Evolutionary conservation across 2,113 vertebrate genomes (phyloP).

Genomic region (Ptychochromis oligacanthus): DNA sequence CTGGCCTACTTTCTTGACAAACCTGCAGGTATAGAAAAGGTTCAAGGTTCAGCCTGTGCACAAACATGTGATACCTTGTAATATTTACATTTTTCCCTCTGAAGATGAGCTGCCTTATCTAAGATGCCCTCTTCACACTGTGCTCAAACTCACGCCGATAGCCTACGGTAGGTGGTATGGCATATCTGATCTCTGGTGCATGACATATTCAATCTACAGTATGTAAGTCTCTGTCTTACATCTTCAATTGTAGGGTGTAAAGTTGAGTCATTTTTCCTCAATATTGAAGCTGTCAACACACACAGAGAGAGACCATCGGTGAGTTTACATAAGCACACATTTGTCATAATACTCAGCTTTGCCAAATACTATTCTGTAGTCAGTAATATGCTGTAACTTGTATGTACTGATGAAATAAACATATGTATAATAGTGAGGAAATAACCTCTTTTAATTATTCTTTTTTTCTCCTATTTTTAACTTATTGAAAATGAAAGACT

Average conservation of each 20-base stretch:
- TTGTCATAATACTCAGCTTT: neutral
- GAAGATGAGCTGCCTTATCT: conserved; percentile 93
- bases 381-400: neutral
- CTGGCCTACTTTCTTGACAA: conserved; percentile 96
- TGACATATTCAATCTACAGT: neutral
- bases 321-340: conserved; percentile 48
- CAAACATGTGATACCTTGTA: neutral
- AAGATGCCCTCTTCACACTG: conserved; percentile 92
- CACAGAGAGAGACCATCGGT: conserved; percentile 87
- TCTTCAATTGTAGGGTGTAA: conserved; percentile 82
- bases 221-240: neutral
- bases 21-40: conserved; percentile 82
- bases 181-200: neutral
- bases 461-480: neutral
- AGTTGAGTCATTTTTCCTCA: conserved; percentile 88
- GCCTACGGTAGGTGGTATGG: conserved; percentile 86
- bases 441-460: neutral
- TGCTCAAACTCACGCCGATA: conserved; percentile 93
- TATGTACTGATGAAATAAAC: neutral
- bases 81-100: conserved; percentile 14
- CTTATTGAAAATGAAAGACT: neutral
- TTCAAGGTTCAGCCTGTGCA: no score
- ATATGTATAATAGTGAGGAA: neutral
- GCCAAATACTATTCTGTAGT: neutral
- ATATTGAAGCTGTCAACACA: conserved; percentile 91